phyloP scores from a whole-genome alignment of 37 sponge, comb jelly and placozoan genomes.

The Aplysina aerophoba region DNA sequence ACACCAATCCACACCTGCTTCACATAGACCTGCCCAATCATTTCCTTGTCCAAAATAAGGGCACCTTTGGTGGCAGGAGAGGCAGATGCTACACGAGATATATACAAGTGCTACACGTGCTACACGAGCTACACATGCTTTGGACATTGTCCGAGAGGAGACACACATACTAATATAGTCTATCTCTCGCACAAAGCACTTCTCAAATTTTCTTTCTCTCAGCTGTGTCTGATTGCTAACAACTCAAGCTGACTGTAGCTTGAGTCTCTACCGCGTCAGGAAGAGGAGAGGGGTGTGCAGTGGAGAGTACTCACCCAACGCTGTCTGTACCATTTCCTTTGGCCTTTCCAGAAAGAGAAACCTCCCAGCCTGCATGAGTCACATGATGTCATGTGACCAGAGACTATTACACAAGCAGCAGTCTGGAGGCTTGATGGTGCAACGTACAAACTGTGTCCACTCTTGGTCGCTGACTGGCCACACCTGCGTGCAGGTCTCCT shows the following conservation, averaged over 20 bases:
- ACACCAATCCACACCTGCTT: constrained; percentile 54
- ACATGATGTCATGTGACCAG: background rate
- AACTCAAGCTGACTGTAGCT: no score
- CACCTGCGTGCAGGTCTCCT: constrained; percentile 42
- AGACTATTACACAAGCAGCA: background rate
- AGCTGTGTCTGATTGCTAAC: no score
- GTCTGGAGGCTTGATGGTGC: background rate
- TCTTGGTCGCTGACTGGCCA: constrained; percentile 30
- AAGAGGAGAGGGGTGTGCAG: background rate
- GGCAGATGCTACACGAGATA: no score
- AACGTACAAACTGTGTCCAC: constrained; percentile 26
- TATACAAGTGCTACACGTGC: no score
- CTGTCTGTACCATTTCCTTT: background rate
- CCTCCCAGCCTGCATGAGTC: background rate
- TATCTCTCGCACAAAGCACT: no score
- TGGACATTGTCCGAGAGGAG: no score
- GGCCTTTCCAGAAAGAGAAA: constrained; percentile 54
- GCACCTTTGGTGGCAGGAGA: constrained; percentile 22
- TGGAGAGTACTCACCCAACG: background rate
- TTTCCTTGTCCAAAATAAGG: constrained; percentile 37
- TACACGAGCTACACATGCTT: no score
- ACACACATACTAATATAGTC: no score
- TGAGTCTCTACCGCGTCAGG: no score
- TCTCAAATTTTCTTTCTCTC: no score
- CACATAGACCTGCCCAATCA: constrained; percentile 58